A percentile compares a stretch with the other conserved stretches of the same genome.
Conservation (phyloP, 2,113 vertebrate species). For the Spilogale gracilis region DNA sequence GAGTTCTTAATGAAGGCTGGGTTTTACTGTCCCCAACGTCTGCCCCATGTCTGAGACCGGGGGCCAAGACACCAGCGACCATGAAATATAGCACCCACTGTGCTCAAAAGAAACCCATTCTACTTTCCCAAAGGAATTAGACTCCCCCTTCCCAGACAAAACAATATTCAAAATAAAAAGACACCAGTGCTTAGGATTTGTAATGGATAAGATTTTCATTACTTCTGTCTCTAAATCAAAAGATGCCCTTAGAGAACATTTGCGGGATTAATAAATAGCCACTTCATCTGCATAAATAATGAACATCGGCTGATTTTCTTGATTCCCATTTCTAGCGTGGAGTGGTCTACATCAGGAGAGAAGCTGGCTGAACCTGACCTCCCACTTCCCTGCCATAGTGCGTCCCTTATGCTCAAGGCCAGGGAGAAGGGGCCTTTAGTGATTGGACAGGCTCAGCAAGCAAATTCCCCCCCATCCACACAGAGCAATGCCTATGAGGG, state of each 20-base stretch:
- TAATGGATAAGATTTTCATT: not conserved
- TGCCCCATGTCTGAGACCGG: not conserved
- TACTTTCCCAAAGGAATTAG: constrained; percentile 33
- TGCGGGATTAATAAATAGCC: not conserved
- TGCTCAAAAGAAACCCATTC: not conserved
- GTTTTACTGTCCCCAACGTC: not conserved
- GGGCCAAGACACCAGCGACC: constrained; percentile 4
- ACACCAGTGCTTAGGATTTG: not conserved
- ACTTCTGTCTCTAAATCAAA: not conserved
- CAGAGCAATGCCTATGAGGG: not conserved
- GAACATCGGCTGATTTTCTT: not conserved
- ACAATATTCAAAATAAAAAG: constrained; percentile 23
- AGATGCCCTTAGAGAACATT: not conserved
- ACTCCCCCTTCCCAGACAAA: not conserved
- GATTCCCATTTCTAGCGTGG: not conserved
- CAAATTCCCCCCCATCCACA: not conserved
- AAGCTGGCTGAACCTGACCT: not conserved
- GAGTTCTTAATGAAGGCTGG: not conserved
- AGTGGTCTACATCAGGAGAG: not conserved
- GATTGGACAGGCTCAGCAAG: constrained; percentile 19
- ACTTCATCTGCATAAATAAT: not conserved
- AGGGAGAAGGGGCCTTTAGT: not conserved
- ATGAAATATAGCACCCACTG: not conserved
- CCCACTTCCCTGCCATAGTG: not conserved
- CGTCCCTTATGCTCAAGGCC: not conserved